These are phyloP conservation scores for Oligia latruncula DNA, from an alignment of 2,888 invertebrate genomes.

Conservation along the genomic window DNA sequence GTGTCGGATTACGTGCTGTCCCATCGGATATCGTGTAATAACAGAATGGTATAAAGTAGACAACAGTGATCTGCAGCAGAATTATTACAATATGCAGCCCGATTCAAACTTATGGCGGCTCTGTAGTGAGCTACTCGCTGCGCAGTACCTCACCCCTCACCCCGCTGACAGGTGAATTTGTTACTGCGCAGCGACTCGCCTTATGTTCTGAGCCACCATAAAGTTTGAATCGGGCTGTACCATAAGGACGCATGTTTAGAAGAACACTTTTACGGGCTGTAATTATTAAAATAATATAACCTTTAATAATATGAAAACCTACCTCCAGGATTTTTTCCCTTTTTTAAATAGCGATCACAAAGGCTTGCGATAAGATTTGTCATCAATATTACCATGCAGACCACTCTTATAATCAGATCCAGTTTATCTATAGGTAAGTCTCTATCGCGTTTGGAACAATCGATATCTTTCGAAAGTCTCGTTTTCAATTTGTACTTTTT, in stretches of 20 bases:
- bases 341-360: constrained; percentile 30
- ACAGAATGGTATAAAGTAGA: neutral
- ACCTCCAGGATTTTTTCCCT: constrained; percentile 13
- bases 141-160: too few relatives aligned
- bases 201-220: too few relatives aligned
- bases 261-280: too few relatives aligned
- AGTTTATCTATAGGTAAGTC: constrained; percentile 25
- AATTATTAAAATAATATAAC: neutral
- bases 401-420: constrained; percentile 37
- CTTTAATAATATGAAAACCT: neutral
- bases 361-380: constrained; percentile 54
- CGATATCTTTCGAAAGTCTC: constrained; percentile 25
- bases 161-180: too few relatives aligned
- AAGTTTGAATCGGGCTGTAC: too few relatives aligned
- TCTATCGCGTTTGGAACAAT: constrained; percentile 44
- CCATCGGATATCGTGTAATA: neutral
- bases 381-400: constrained; percentile 36
- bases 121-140: too few relatives aligned
- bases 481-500: constrained; percentile 53
- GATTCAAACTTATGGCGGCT: too few relatives aligned
- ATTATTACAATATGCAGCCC: neutral
- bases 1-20: neutral
- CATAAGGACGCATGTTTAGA: too few relatives aligned
- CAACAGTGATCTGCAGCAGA: neutral
- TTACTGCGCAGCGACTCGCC: too few relatives aligned